Evolutionary conservation across 2,888 invertebrate genomes (phyloP).

Genomic region (Alentia gelatinosa): DNA sequence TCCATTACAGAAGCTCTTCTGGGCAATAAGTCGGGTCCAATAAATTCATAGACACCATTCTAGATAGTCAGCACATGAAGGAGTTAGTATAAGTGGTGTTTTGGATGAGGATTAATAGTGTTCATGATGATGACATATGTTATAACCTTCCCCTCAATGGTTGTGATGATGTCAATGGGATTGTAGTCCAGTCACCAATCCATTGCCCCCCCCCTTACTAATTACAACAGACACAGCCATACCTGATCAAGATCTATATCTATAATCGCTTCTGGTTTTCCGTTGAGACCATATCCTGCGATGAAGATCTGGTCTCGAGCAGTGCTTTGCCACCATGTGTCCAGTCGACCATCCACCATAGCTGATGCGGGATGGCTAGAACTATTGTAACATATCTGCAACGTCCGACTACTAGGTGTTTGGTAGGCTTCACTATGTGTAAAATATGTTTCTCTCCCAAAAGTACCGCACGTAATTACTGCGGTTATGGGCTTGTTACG

Average conservation of each 20-base stretch:
- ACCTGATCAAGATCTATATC: constrained; percentile 67
- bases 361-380: constrained; percentile 59
- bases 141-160: no score
- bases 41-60: no score
- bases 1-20: no score
- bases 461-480: constrained; percentile 67
- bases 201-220: no score
- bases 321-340: constrained; percentile 71
- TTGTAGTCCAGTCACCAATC: no score
- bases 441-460: constrained; percentile 64
- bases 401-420: neutral
- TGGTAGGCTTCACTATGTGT: constrained; percentile 58
- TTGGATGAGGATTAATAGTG: no score
- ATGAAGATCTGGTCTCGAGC: constrained; percentile 64
- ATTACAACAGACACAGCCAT: neutral
- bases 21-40: no score
- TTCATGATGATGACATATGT: neutral
- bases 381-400: neutral
- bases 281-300: constrained; percentile 55
- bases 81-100: no score
- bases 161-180: no score
- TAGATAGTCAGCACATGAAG: no score
- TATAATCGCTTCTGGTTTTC: constrained; percentile 62
- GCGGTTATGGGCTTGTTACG: constrained; percentile 66
- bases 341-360: constrained; percentile 69